Conservation (phyloP, 92 coral and sea anemone genomes). For the Scolanthus callimorphus region DNA sequence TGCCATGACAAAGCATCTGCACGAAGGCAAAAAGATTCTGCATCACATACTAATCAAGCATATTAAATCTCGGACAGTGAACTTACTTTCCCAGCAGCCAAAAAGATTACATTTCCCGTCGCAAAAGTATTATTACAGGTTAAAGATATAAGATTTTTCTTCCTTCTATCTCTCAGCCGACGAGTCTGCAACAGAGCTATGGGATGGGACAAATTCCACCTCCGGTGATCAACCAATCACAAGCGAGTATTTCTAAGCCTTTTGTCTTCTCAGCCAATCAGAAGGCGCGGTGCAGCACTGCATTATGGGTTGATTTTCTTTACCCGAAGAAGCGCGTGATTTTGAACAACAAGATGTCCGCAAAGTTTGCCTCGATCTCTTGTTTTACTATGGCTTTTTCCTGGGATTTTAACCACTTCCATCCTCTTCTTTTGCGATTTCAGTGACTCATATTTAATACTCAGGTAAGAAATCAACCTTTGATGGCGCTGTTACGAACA, state of each 20-base stretch:
- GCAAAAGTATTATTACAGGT: no score
- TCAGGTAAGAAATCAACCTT: conserved; percentile 58
- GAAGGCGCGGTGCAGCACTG: conserved; percentile 17
- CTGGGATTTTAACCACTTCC: conserved; percentile 46
- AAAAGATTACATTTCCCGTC: no score
- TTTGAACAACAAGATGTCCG: conserved; percentile 99
- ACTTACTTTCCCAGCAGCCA: no score
- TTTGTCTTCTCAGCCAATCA: conserved; percentile 63
- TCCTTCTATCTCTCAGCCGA: no score
- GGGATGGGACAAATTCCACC: conserved; percentile 14
- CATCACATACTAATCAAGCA: no score
- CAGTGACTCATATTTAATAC: conserved; percentile 52
- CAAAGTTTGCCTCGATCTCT: conserved; percentile 48
- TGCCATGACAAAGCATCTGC: no score
- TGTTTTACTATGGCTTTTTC: conserved; percentile 79
- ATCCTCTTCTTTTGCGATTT: conserved; percentile 56
- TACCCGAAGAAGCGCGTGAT: conserved; percentile 99
- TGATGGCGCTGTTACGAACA: conserved; percentile 4
- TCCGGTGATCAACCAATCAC: conserved; percentile 56
- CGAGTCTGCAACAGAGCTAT: conserved; percentile 4
- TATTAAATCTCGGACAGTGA: no score
- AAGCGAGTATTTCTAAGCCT: conserved; percentile 12
- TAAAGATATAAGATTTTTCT: no score
- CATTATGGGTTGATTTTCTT: conserved; percentile 96
- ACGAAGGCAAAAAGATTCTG: no score